These are phyloP conservation scores for Caenorhabditis auriculariae DNA, from an alignment of 2,888 invertebrate genomes.

Conservation along the genomic window DNA sequence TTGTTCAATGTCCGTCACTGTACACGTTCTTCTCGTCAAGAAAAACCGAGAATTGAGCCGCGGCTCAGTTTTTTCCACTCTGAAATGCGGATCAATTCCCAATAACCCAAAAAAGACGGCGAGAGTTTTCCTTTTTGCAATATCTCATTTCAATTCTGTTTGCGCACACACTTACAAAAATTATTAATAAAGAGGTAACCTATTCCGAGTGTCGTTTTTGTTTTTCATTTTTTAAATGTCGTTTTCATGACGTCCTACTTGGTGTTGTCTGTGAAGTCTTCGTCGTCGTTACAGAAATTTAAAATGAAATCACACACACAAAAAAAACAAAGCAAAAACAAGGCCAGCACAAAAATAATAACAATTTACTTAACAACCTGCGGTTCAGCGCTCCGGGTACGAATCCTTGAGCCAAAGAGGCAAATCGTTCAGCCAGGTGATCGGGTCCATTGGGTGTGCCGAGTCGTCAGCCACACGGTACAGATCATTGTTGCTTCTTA, in stretches of 20 bases:
- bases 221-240: neutral
- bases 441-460: constrained; percentile 57
- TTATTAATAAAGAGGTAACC: no score
- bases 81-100: no score
- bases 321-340: neutral
- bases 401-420: constrained; percentile 57
- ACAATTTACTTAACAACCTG: neutral
- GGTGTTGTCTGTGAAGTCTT: neutral
- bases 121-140: no score
- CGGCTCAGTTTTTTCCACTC: no score
- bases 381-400: constrained; percentile 45
- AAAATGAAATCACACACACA: neutral
- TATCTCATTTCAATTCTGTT: no score
- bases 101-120: no score
- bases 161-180: no score
- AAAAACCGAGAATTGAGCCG: no score
- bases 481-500: neutral
- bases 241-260: neutral
- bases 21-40: no score
- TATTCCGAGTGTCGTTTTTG: neutral
- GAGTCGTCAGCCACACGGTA: constrained; percentile 44
- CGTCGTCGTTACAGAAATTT: neutral
- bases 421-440: constrained; percentile 47
- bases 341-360: neutral
- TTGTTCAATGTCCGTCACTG: no score